Evolutionary conservation across 2,113 vertebrate species (phyloP), one percentile per base, ranked within the genome.

Genomic region (Myxocyprinus asiaticus): DNA sequence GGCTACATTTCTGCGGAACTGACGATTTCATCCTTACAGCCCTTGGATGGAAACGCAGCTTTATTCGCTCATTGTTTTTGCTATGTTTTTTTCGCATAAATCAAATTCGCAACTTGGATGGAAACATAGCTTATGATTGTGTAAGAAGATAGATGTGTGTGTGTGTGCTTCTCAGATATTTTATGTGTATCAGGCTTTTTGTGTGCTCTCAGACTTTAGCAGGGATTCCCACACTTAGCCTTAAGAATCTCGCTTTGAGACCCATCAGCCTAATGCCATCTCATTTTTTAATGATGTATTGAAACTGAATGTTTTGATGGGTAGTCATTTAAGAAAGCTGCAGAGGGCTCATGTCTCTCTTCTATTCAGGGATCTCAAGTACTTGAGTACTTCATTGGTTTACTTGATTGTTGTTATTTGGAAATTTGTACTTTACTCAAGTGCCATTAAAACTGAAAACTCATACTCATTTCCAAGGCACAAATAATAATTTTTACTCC

Each of bases 221-320:
- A 64, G 22, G 50, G 48, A 70, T 65, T 76, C 67, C 43, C 51
- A 44, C 43, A 50, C 15, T 51, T 2, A 15, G 50, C 58, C 6
- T 59, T 45, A 11, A 11, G 2, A 33, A 42, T 56, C 55, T 62
- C 42, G 64, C 67, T 71, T 56, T 69, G 77, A 17, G 15, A 22
- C 51, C 42, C 9, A 0, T n/a, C n/a, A n/a, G n/a, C n/a, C n/a
- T n/a, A n/a, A n/a, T n/a, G n/a, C n/a, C n/a, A n/a, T 76, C 22
- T 48, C 48, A 56, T n/a, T n/a, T n/a, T n/a, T n/a, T 55, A 65
- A 56, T 11, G 4, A 50, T 45, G 15, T 22, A 10, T 14, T 15
- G 53, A 45, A 65, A 79, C 51, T 8, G 14, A 64, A 14, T 72
- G 69, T 45, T 64, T 72, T 72, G 67, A 71, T 17, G n/a, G 42